A percentile compares a stretch with the other conserved stretches of the same genome.
Conservation (phyloP, 2,888 invertebrate species). For the Ophioninae sp. region DNA sequence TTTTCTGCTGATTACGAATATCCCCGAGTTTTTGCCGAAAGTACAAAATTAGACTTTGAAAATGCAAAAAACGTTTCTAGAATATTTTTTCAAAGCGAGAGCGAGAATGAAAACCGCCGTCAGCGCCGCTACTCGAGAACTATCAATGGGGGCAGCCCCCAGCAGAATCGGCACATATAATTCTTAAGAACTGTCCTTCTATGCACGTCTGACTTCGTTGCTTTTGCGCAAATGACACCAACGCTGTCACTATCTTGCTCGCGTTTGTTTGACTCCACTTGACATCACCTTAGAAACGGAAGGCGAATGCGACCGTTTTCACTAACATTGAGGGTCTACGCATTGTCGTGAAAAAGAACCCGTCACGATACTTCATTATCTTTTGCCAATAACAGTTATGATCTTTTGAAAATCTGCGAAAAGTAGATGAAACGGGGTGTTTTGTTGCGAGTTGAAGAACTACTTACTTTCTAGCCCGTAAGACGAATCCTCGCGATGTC, state of each 20-base stretch:
- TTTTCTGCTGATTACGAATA: no score
- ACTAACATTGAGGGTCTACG: background rate
- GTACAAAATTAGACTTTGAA: no score
- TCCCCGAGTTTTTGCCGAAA: no score
- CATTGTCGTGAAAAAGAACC: background rate
- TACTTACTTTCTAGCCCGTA: conserved; percentile 60
- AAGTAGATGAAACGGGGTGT: background rate
- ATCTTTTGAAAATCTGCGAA: background rate
- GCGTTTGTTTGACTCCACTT: background rate
- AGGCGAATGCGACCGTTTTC: background rate
- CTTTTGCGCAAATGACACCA: background rate
- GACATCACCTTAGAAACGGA: background rate
- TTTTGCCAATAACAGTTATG: conserved; percentile 2
- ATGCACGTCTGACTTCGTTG: background rate
- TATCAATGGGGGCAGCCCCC: no score
- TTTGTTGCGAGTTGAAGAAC: background rate
- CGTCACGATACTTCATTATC: background rate
- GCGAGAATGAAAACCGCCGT: no score
- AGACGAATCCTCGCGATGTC: conserved; percentile 60
- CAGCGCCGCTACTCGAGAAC: no score
- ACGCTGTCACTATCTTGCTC: background rate
- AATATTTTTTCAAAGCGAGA: no score
- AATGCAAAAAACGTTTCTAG: no score
- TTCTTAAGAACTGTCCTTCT: no score
- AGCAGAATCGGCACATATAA: no score